These are phyloP conservation scores for Toxotes lorentzi DNA, from an alignment of 2,797 vertebrate species.

Conservation along the genomic window DNA sequence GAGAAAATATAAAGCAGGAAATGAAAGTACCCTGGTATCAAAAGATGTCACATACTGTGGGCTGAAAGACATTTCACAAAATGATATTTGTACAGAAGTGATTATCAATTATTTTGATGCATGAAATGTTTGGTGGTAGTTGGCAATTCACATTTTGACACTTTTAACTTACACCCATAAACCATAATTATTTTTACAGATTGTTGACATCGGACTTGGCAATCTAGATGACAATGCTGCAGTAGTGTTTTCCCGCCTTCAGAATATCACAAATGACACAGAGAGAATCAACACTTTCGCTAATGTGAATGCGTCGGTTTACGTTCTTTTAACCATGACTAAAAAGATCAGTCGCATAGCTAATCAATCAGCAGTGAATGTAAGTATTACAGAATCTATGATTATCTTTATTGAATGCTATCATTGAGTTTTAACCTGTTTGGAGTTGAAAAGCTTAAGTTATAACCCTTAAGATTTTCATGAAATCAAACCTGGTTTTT, in stretches of 20 bases:
- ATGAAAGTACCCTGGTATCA: neutral
- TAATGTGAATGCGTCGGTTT: slow-evolving; percentile 66
- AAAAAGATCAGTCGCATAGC: rapidly evolving
- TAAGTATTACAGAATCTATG: slow-evolving; percentile 64
- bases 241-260: slow-evolving; percentile 28
- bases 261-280: slow-evolving; percentile 26
- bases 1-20: neutral
- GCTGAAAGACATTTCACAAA: neutral
- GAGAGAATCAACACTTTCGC: slow-evolving; percentile 4
- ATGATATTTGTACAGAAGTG: neutral
- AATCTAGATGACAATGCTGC: neutral
- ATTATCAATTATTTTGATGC: neutral
- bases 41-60: neutral
- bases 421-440: neutral
- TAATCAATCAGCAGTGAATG: neutral
- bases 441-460: neutral
- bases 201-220: slow-evolving; percentile 72
- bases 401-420: neutral
- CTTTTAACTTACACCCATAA: neutral
- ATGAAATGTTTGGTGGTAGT: neutral
- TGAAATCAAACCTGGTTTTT: neutral
- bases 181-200: slow-evolving; percentile 65
- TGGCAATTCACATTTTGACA: neutral
- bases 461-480: neutral
- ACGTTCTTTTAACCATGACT: slow-evolving; percentile 34